Conservation (phyloP, 30 jellyfish, hydroid and myxozoan genomes). For the Mastigias papua region DNA sequence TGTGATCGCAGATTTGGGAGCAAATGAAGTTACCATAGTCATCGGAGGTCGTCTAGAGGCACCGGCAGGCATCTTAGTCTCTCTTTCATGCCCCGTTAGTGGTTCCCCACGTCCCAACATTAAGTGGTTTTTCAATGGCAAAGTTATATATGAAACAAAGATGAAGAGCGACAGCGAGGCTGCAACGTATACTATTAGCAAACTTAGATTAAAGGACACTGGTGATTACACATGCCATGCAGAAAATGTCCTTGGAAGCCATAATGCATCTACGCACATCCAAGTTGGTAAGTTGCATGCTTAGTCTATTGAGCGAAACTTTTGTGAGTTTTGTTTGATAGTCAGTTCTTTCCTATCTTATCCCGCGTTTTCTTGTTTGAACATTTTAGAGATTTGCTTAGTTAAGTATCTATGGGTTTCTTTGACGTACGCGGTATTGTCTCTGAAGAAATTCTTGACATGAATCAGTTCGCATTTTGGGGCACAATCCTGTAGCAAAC, state of each 20-base stretch:
- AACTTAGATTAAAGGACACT: conserved; percentile 50
- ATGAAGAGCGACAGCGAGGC: conserved; percentile 45
- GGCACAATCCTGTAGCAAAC: too few relatives aligned
- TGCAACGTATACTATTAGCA: conserved; percentile 50
- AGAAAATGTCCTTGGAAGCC: conserved; percentile 65
- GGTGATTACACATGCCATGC: conserved; percentile 84
- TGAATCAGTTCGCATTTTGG: too few relatives aligned
- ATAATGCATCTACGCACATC: conserved; percentile 48
- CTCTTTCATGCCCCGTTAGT: conserved; percentile 74
- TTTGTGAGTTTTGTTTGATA: too few relatives aligned
- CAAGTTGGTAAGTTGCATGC: conserved; percentile 71
- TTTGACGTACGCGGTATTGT: too few relatives aligned
- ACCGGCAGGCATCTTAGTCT: conserved; percentile 66
- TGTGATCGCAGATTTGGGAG: conserved; percentile 51
- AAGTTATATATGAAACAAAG: conserved; percentile 27
- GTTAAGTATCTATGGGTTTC: too few relatives aligned
- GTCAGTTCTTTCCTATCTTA: too few relatives aligned
- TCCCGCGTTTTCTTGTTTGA: too few relatives aligned
- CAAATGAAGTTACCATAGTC: conserved; percentile 40
- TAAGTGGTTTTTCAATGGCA: conserved; percentile 75
- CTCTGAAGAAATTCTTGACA: too few relatives aligned
- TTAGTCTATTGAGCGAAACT: too few relatives aligned
- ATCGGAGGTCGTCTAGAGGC: conserved; percentile 83
- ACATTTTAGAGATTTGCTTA: too few relatives aligned
- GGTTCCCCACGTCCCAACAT: conserved; percentile 85